Conservation (phyloP, 2,888 invertebrate genomes). For the Tineola bisselliella region DNA sequence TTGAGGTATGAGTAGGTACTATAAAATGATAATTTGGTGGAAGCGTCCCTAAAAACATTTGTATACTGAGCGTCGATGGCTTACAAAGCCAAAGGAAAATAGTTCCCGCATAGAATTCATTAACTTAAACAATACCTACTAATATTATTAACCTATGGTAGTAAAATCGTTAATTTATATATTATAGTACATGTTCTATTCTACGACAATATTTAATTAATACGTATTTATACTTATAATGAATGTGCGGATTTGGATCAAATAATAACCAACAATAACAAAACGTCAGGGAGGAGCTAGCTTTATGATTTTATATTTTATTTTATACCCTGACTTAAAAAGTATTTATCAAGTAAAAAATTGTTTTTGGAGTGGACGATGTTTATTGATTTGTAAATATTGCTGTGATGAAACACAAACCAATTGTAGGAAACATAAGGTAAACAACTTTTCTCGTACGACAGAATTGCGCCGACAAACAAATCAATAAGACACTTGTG, state of each 20-base stretch:
- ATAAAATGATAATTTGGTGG: not conserved
- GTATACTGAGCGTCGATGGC: not conserved
- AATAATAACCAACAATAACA: not conserved
- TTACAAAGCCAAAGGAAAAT: not conserved
- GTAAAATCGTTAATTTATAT: conserved; percentile 55
- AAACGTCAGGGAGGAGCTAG: not conserved
- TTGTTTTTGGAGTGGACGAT: not conserved
- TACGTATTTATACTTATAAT: not conserved
- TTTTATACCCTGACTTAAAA: not conserved
- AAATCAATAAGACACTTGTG: conserved; percentile 4
- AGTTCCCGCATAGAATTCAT: not conserved
- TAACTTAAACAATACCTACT: not conserved
- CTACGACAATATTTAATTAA: conserved; percentile 42
- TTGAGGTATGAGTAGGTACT: not conserved
- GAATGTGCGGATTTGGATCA: not conserved
- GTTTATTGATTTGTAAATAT: not conserved
- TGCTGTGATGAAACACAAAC: not conserved
- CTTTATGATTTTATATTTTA: not conserved
- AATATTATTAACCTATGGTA: conserved; percentile 14
- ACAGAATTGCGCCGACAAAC: conserved; percentile 5
- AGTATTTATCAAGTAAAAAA: not conserved
- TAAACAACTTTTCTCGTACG: not conserved
- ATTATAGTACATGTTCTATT: conserved; percentile 64
- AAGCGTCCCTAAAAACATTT: not conserved
- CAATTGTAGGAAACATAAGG: not conserved